A percentile compares a stretch with the other conserved stretches of the same genome.
Evolutionary conservation across 2,888 invertebrate genomes (phyloP).

Genomic region (Dryobotodes eremita): DNA sequence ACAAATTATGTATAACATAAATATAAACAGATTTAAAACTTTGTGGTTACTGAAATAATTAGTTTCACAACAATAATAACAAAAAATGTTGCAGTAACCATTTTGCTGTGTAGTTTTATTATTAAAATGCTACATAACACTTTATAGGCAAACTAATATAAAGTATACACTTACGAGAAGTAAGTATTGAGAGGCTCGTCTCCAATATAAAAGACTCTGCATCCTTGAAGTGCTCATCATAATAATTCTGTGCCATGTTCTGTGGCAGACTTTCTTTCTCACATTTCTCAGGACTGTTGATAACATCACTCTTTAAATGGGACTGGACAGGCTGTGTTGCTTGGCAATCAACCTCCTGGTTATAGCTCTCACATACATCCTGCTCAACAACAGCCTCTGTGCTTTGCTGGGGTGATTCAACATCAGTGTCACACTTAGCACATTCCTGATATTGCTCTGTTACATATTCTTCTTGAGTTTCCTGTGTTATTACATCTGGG

Average conservation of each 20-base stretch:
- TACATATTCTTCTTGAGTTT: slow-evolving; percentile 78
- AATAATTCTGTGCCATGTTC: slow-evolving; percentile 82
- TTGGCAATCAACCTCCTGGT: slow-evolving; percentile 74
- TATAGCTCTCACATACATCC: slow-evolving; percentile 72
- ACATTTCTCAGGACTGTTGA: slow-evolving; percentile 71
- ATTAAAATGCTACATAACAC: neutral
- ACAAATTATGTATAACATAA: neutral
- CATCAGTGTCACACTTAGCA: slow-evolving; percentile 61
- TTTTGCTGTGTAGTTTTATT: neutral
- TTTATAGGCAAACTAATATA: slow-evolving; percentile 9
- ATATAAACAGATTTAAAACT: neutral
- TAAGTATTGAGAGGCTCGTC: slow-evolving; percentile 88
- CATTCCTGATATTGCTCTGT: slow-evolving; percentile 68
- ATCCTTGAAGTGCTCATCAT: slow-evolving; percentile 93
- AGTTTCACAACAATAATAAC: neutral
- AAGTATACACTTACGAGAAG: slow-evolving; percentile 82
- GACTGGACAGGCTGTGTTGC: slow-evolving; percentile 66
- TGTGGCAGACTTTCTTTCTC: slow-evolving; percentile 78
- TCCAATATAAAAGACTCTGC: slow-evolving; percentile 95
- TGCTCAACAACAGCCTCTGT: slow-evolving; percentile 66
- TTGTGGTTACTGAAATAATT: neutral
- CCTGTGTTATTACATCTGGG: slow-evolving; percentile 63
- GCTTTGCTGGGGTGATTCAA: slow-evolving; percentile 52
- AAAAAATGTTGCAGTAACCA: neutral
- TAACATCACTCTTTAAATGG: slow-evolving; percentile 69